Conservation (phyloP, 2,888 invertebrate genomes). For the Autographa gamma region DNA sequence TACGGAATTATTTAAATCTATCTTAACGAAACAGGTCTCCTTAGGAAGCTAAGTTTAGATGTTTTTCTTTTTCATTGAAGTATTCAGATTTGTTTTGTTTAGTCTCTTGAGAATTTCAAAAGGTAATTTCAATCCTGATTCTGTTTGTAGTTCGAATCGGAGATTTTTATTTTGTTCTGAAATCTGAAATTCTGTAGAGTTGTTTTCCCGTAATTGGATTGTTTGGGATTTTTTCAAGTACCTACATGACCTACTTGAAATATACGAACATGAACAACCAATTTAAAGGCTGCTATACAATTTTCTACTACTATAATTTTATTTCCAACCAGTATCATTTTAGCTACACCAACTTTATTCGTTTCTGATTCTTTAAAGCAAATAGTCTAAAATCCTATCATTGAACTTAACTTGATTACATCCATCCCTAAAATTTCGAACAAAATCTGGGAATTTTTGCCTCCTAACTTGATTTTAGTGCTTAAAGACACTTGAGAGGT, state of each 20-base stretch:
- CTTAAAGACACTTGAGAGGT: background rate
- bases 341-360: too few species aligned
- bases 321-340: background rate
- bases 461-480: background rate
- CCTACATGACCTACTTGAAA: constrained; percentile 4
- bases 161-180: constrained; percentile 5
- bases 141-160: background rate
- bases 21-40: constrained; percentile 37
- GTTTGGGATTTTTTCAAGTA: background rate
- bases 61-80: constrained; percentile 15
- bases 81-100: constrained; percentile 32
- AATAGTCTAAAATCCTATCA: background rate
- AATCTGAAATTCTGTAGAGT: constrained; percentile 1
- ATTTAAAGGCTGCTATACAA: background rate
- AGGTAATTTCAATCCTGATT: constrained; percentile 1
- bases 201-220: constrained; percentile 5
- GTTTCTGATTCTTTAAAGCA: too few species aligned
- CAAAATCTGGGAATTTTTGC: background rate
- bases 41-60: constrained; percentile 18
- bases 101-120: background rate
- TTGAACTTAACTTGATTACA: too few species aligned
- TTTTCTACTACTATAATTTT: background rate
- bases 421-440: background rate
- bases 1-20: constrained; percentile 58
- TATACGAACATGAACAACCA: background rate